These are phyloP conservation scores for Ptilonorhynchus violaceus DNA, from an alignment of 2,113 vertebrate genomes.

Conservation along the genomic window DNA sequence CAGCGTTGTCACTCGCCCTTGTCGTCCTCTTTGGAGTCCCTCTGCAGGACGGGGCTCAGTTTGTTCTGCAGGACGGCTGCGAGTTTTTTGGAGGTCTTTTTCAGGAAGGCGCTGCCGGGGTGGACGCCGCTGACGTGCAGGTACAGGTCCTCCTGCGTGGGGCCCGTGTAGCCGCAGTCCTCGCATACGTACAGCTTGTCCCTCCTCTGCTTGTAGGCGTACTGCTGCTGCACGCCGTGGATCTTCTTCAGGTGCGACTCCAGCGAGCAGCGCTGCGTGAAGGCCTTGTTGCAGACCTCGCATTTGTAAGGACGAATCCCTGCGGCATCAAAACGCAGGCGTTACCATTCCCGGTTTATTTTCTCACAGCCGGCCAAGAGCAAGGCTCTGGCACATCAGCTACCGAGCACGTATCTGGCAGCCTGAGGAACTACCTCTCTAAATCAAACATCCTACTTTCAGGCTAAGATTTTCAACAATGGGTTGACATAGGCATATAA, in stretches of 20 bases:
- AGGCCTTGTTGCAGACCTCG: conserved; percentile 83
- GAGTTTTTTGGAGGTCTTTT: conserved; percentile 83
- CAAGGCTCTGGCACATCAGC: neutral
- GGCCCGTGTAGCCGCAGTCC: conserved; percentile 83
- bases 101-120: conserved; percentile 74
- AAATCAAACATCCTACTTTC: neutral
- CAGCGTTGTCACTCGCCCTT: conserved; percentile 35
- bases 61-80: conserved; percentile 76
- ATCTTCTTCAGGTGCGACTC: conserved; percentile 87
- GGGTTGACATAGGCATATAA: neutral
- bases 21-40: conserved; percentile 15
- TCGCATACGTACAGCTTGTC: conserved; percentile 86
- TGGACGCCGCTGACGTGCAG: conserved; percentile 75
- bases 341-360: neutral
- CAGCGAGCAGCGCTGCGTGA: conserved; percentile 85
- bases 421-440: neutral
- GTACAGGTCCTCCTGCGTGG: conserved; percentile 80
- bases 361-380: neutral
- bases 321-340: neutral
- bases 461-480: neutral
- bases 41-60: conserved; percentile 64
- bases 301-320: conserved; percentile 88
- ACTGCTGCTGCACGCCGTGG: conserved; percentile 81
- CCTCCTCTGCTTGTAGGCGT: conserved; percentile 82
- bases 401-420: neutral